Conservation (phyloP, 1,140 invertebrate genomes). For the Aradophagus sp. region DNA sequence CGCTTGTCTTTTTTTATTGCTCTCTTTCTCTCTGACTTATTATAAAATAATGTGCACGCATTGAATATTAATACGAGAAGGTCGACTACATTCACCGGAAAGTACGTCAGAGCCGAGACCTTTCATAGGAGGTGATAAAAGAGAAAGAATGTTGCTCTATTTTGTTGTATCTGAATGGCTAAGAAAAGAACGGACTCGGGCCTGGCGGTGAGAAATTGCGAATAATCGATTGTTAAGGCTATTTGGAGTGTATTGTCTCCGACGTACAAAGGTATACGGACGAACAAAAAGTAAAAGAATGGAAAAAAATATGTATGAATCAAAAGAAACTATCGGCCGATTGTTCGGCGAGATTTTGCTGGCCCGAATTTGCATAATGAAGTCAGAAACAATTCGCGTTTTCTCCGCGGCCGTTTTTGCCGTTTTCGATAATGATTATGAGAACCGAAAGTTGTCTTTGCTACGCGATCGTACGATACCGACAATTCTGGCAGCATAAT, state of each 20-base stretch:
- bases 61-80: slow-evolving; percentile 56
- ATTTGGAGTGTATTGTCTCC: no score
- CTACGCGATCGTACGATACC: no score
- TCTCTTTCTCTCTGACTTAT: no score
- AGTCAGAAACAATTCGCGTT: not conserved
- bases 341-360: slow-evolving; percentile 20
- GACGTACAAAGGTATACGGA: slow-evolving; percentile 1
- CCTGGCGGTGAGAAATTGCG: slow-evolving; percentile 34
- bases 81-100: slow-evolving; percentile 68
- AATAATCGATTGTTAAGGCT: slow-evolving; percentile 38
- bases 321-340: slow-evolving; percentile 25
- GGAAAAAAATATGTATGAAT: not conserved
- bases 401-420: not conserved
- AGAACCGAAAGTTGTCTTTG: no score
- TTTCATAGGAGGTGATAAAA: slow-evolving; percentile 53
- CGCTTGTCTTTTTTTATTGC: no score
- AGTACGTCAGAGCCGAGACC: slow-evolving; percentile 34
- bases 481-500: no score
- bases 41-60: no score
- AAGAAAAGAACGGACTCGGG: slow-evolving; percentile 31
- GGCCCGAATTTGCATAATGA: slow-evolving; percentile 1
- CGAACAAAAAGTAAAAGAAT: not conserved
- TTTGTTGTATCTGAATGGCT: slow-evolving; percentile 29
- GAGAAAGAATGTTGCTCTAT: slow-evolving; percentile 49
- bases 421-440: not conserved